Evolutionary conservation across 2,888 invertebrate genomes (phyloP).

Genomic region (Orthosia gothica): DNA sequence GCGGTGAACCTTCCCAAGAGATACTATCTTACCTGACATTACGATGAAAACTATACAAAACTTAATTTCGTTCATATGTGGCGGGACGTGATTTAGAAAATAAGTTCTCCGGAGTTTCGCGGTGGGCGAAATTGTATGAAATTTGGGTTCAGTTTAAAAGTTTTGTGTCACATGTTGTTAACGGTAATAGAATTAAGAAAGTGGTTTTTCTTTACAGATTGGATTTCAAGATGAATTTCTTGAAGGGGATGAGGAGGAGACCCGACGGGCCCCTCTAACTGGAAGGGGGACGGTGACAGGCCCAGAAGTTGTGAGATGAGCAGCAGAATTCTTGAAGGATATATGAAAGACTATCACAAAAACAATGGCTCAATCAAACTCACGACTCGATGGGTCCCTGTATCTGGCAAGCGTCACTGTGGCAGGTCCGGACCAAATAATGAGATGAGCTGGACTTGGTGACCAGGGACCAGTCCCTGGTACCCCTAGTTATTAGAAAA

Average conservation of each 20-base stretch:
- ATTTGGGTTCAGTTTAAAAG: conserved; percentile 21
- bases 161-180: conserved; percentile 19
- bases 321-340: neutral
- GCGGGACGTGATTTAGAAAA: conserved; percentile 51
- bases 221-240: neutral
- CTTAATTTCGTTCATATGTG: conserved; percentile 63
- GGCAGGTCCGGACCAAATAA: no score
- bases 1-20: conserved; percentile 50
- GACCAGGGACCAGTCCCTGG: no score
- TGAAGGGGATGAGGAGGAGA: neutral
- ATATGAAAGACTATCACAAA: no score
- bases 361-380: neutral
- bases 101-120: conserved; percentile 43
- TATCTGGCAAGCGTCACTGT: neutral
- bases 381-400: no score
- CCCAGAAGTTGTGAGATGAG: no score
- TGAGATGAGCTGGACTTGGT: no score
- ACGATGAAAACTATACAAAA: conserved; percentile 57
- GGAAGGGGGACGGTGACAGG: no score
- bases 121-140: conserved; percentile 18
- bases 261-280: no score
- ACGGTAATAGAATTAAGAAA: conserved; percentile 13
- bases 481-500: no score
- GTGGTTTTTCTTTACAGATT: conserved; percentile 8
- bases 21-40: conserved; percentile 59